phyloP scores from a whole-genome alignment of 2,797 vertebrate species.

The Rhabdophis nuchalis region DNA sequence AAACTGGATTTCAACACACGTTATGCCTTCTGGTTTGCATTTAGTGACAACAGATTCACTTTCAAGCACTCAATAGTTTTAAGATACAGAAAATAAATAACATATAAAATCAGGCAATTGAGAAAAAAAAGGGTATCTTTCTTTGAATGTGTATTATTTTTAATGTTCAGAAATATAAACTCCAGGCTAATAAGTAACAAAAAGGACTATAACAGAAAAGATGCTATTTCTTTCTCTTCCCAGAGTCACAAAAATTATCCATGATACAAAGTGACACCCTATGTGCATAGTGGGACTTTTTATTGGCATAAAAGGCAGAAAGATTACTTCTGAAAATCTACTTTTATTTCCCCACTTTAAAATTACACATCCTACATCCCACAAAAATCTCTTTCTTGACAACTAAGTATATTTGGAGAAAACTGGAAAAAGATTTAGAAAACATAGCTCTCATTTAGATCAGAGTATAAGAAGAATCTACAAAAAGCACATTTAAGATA shows the following conservation, averaged over 20 bases:
- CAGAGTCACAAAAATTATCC: neutral
- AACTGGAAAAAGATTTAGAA: neutral
- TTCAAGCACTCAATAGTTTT: neutral
- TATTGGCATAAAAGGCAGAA: neutral
- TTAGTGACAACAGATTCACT: neutral
- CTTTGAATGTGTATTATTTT: neutral
- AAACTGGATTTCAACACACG: neutral
- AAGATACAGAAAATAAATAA: neutral
- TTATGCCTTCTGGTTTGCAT: neutral
- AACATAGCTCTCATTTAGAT: neutral
- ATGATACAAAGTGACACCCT: neutral
- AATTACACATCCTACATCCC: neutral
- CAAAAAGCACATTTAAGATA: neutral
- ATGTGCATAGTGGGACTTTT: neutral
- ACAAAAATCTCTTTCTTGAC: neutral
- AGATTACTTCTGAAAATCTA: neutral
- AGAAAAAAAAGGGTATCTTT: neutral
- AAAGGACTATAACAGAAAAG: neutral
- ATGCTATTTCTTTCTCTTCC: neutral
- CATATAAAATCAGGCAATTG: neutral
- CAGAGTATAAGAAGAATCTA: neutral
- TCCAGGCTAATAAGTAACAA: neutral
- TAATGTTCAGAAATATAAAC: neutral
- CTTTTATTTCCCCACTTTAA: neutral
- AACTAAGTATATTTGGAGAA: neutral